Evolutionary conservation across 1,140 invertebrate species (phyloP).

Genomic region (Euglossa dilemma): DNA sequence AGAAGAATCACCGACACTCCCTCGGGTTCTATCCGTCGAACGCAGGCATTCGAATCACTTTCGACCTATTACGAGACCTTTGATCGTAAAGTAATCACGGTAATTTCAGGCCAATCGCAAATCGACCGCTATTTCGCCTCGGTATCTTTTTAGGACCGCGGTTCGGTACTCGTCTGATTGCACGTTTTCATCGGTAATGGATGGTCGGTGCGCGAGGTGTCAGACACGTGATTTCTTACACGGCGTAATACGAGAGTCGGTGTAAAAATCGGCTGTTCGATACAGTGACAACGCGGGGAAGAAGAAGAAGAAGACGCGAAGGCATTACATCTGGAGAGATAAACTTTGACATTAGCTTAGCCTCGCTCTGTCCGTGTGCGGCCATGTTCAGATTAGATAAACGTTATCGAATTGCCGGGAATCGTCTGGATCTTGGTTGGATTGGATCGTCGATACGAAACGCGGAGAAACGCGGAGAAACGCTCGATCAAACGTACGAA

Average conservation of each 20-base stretch:
- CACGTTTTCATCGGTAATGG: not conserved
- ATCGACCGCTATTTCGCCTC: not conserved
- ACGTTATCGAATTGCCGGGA: not conserved
- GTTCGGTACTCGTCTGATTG: not conserved
- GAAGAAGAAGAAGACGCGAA: not conserved
- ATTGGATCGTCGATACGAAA: not conserved
- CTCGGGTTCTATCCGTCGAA: not conserved
- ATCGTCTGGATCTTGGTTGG: not conserved
- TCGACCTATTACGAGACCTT: not conserved
- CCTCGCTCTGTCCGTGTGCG: not conserved
- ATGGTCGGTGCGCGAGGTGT: not conserved
- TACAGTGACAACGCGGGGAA: not conserved
- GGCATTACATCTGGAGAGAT: not conserved
- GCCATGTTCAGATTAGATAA: not conserved
- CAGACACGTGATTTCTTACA: not conserved
- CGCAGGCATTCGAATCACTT: not conserved
- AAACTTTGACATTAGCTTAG: not conserved
- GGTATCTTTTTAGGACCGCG: not conserved
- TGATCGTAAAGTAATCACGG: not conserved
- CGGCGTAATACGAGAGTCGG: not conserved
- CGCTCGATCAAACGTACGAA: not conserved
- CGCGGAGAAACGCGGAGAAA: not conserved
- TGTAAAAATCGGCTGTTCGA: not conserved
- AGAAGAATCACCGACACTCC: not conserved
- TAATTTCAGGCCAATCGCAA: constrained; percentile 1